Percentiles rank a stretch among this genome's conserved stretches.
Conservation (phyloP, 1,140 invertebrate species). For the Drosophila sp. region DNA sequence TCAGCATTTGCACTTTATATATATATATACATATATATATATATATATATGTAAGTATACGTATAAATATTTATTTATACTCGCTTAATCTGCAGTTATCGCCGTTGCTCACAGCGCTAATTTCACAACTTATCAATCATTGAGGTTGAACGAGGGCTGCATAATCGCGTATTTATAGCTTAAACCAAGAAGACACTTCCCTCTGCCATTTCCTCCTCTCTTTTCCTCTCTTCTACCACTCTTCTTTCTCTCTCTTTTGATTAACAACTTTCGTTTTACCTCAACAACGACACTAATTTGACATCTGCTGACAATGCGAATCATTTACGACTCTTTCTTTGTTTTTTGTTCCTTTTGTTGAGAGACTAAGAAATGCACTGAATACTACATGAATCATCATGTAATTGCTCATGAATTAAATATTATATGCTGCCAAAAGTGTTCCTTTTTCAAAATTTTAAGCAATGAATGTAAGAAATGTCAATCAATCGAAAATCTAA, state of each 20-base stretch:
- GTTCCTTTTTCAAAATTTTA: too few species aligned
- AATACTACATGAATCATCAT: constrained; percentile 5
- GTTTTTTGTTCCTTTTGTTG: not conserved
- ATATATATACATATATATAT: constrained; percentile 7
- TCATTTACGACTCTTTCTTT: constrained; percentile 16
- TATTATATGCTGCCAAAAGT: too few species aligned
- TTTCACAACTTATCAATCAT: constrained; percentile 39
- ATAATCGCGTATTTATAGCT: not conserved
- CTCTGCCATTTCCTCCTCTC: not conserved
- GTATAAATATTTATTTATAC: constrained; percentile 1
- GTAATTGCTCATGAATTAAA: not conserved
- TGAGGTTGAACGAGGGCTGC: constrained; percentile 8
- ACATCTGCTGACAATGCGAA: constrained; percentile 20
- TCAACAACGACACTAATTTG: constrained; percentile 19
- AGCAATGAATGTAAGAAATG: too few species aligned
- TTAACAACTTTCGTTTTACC: constrained; percentile 19
- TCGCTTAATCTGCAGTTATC: constrained; percentile 24
- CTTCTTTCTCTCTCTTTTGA: not conserved
- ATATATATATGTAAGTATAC: too few species aligned
- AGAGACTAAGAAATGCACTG: constrained; percentile 7
- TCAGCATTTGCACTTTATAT: constrained; percentile 54
- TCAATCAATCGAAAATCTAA: too few species aligned
- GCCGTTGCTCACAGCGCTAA: constrained; percentile 25
- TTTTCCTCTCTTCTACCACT: not conserved
- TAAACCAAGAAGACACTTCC: not conserved